Evolutionary conservation across 2,888 invertebrate species (phyloP).

Genomic region (Thereva nobilitata): DNA sequence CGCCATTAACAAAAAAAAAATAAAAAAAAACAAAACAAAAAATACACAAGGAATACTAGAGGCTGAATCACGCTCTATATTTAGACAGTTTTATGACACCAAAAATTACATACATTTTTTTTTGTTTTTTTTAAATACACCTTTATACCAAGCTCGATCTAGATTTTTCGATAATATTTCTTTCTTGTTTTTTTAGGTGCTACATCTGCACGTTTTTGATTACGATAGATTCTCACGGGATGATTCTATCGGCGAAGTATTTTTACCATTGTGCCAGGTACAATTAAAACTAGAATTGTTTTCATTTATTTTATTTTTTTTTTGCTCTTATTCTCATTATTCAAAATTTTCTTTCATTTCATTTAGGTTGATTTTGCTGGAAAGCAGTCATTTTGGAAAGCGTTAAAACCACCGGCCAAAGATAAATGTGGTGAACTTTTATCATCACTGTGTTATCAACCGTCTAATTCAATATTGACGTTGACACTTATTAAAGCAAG

Average conservation of each 20-base stretch:
- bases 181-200: slow-evolving; percentile 60
- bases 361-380: slow-evolving; percentile 84
- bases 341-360: slow-evolving; percentile 12
- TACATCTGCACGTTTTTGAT: slow-evolving; percentile 92
- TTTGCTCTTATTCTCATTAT: neutral
- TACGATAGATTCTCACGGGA: slow-evolving; percentile 93
- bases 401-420: slow-evolving; percentile 87
- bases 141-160: no score
- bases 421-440: slow-evolving; percentile 91
- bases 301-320: no score
- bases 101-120: no score
- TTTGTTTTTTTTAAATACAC: no score
- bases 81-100: no score
- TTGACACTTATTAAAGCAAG: slow-evolving; percentile 89
- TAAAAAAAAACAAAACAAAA: no score
- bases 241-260: slow-evolving; percentile 92
- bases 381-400: slow-evolving; percentile 94
- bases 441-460: slow-evolving; percentile 92
- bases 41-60: no score
- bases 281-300: slow-evolving; percentile 43
- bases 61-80: no score
- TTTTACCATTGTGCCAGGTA: slow-evolving; percentile 89
- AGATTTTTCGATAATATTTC: slow-evolving; percentile 5
- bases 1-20: no score
- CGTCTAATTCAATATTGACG: slow-evolving; percentile 90